These are phyloP conservation scores for Eudyptes chrysolophus DNA, from an alignment of 2,113 vertebrate genomes.

Conservation along the genomic window DNA sequence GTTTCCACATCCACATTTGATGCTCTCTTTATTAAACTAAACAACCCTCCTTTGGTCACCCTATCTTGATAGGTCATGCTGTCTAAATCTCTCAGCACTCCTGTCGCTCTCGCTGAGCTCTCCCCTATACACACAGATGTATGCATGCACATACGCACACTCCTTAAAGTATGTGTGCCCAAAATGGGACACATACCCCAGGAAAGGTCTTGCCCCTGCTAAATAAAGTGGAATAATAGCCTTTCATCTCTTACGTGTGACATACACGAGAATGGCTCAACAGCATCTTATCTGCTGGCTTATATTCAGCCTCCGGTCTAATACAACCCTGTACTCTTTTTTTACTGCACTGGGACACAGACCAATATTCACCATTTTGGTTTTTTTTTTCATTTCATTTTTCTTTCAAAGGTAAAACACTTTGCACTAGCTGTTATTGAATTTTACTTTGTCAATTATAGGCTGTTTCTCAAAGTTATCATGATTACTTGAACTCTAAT, in stretches of 20 bases:
- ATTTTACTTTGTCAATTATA: not conserved
- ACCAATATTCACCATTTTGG: not conserved
- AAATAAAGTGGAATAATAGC: not conserved
- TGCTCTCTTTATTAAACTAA: not conserved
- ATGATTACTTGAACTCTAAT: not conserved
- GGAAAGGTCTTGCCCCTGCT: slow-evolving; percentile 3
- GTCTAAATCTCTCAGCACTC: not conserved
- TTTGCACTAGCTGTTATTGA: not conserved
- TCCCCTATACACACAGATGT: not conserved
- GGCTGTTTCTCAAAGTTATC: not conserved
- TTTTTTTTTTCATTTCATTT: not conserved
- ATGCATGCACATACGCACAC: not conserved
- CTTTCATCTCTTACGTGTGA: slow-evolving; percentile 3
- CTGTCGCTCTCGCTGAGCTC: not conserved
- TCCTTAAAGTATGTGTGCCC: not conserved
- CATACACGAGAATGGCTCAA: not conserved
- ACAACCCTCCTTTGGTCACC: not conserved
- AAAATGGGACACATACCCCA: not conserved
- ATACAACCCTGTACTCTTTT: not conserved
- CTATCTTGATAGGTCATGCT: not conserved
- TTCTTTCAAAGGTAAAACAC: not conserved
- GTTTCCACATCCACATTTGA: not conserved
- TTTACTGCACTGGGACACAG: not conserved
- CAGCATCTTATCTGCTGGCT: not conserved
- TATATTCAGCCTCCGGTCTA: not conserved